Evolutionary conservation across 2,888 invertebrate genomes (phyloP).

Genomic region (Sabatieria punctata): DNA sequence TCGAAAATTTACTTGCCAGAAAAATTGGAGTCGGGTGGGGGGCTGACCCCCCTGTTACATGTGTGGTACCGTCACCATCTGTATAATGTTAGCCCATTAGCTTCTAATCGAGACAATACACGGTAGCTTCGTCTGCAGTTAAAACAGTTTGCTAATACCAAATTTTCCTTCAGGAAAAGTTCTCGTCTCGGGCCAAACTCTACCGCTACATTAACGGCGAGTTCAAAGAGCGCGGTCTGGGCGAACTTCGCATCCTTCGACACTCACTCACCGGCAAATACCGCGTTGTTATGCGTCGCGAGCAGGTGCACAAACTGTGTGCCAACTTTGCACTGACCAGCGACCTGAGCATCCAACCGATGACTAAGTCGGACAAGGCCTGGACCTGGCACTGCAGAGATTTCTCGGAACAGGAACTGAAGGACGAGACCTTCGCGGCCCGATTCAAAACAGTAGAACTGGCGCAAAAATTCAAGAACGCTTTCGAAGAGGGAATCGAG

Average conservation of each 20-base stretch:
- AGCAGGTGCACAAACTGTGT: constrained; percentile 43
- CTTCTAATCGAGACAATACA: too few relatives aligned
- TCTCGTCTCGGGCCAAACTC: constrained; percentile 33
- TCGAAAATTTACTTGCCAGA: too few relatives aligned
- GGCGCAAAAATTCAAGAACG: constrained; percentile 53
- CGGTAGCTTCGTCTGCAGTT: too few relatives aligned
- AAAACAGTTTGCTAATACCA: too few relatives aligned
- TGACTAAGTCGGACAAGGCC: constrained; percentile 17
- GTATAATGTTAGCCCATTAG: too few relatives aligned
- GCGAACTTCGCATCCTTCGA: constrained; percentile 42
- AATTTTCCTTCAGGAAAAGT: constrained; percentile 22
- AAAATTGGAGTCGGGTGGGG: too few relatives aligned
- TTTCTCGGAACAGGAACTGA: constrained; percentile 52
- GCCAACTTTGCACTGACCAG: constrained; percentile 23
- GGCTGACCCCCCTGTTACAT: too few relatives aligned
- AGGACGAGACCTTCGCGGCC: constrained; percentile 52
- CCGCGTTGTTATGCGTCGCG: constrained; percentile 74
- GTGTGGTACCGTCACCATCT: too few relatives aligned
- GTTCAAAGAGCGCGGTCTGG: constrained; percentile 39
- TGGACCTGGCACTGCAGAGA: constrained; percentile 64
- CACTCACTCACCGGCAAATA: constrained; percentile 46
- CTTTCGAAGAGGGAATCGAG: constrained; percentile 42
- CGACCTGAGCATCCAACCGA: constrained; percentile 47
- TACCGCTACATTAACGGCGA: constrained; percentile 30
- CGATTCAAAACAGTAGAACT: constrained; percentile 62